phyloP scores from a whole-genome alignment of 2,113 vertebrate species.

The Odobenus rosmarus region DNA sequence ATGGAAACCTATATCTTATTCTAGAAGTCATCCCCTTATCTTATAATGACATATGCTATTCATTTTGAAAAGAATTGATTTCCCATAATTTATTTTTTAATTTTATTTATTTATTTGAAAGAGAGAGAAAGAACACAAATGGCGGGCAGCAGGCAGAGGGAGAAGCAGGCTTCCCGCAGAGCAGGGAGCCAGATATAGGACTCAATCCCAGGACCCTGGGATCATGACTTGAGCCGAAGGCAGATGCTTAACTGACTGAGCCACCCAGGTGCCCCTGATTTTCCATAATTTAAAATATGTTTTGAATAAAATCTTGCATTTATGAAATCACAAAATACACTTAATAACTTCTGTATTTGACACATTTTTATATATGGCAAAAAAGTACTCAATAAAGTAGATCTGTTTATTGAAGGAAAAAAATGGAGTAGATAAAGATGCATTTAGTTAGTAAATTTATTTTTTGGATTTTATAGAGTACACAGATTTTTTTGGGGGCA shows the following conservation, averaged over 20 bases:
- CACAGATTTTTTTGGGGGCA: neutral
- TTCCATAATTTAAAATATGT: neutral
- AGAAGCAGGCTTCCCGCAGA: neutral
- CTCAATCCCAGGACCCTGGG: neutral
- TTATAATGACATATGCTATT: neutral
- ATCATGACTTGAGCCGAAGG: neutral
- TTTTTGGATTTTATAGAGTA: neutral
- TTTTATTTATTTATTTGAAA: no score
- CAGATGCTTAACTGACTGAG: neutral
- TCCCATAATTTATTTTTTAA: neutral
- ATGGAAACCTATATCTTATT: neutral
- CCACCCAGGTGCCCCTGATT: neutral
- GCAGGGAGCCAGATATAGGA: fast-evolving
- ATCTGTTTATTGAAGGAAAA: neutral
- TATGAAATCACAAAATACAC: neutral
- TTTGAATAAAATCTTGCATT: neutral
- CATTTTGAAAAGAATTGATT: neutral
- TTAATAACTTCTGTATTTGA: neutral
- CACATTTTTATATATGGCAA: neutral
- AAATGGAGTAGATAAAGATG: neutral
- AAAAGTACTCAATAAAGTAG: neutral
- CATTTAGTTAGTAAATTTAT: neutral
- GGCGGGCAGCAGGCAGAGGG: neutral
- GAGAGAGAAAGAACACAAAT: neutral
- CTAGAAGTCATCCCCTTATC: neutral